Base-by-base conservation (phyloP, 2,113 vertebrate genomes). In the Rhombomys opimus region DNA sequence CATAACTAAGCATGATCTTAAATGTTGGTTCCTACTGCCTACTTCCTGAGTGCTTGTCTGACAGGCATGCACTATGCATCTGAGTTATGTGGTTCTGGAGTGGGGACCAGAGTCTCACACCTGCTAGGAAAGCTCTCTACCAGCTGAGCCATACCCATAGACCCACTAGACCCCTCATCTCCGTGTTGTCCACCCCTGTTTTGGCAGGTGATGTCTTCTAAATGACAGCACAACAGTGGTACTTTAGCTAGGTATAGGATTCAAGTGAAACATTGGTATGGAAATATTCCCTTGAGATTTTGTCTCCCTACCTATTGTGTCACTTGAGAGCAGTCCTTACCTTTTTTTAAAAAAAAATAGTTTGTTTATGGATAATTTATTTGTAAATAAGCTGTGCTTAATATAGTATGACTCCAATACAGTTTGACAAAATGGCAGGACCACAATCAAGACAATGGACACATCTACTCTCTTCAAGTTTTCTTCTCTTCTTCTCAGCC, bases 211-310 rank as follows among this genome's bases (percentile, higher is more conserved):
- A 2, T 9, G 5, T 50, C 46, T 72, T 73, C 63, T 67, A 78
- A 65, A 22, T 35, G 18, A 11, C 25, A 32, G 5, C 20, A 1
- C 41, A 18, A 30, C n/a, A 18, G 38, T 65, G 61, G 54, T 32
- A 86, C 46, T 52, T 95, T 20, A 93, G 88, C 92, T 91, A 61
- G 87, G 65, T 81, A 89, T 86, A 59, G 1, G 3, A 85, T 50
- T 90, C 54, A 46, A 52, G 61, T 57, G n/a, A 85, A 85, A 85
- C 27, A 61, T 9, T 41, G 22, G 3, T 61, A 27, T 61, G 65
- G 78, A 85, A 77, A 7, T 72, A 59, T 76, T 61, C 73, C 50
- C n/a, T 87, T 76, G 89, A 57, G 59, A 87, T 18, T 87, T 70
- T 86, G 23, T 87, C 82, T 46, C 93, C n/a, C 67, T 13, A 91